Conservation (phyloP, 2,888 invertebrate species). For the Aphrophora alni region DNA sequence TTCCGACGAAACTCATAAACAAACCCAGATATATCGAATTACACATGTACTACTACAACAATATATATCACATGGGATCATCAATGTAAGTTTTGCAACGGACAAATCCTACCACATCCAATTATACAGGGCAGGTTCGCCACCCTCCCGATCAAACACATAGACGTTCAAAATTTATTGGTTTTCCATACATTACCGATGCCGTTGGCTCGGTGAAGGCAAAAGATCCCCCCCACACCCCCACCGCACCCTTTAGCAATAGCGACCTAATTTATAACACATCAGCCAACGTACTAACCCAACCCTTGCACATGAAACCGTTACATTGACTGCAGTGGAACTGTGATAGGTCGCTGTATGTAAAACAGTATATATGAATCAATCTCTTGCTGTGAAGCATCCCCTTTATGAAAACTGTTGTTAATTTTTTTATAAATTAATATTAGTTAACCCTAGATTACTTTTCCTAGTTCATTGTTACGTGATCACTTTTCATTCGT, state of each 20-base stretch:
- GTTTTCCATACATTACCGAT: constrained; percentile 30
- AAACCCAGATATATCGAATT: background rate
- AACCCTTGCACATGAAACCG: background rate
- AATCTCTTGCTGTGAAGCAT: no score
- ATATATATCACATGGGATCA: background rate
- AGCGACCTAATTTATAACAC: constrained; percentile 31
- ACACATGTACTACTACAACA: background rate
- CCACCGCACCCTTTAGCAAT: background rate
- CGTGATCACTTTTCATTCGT: no score
- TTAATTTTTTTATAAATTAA: no score
- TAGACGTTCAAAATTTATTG: constrained; percentile 30
- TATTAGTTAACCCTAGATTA: no score
- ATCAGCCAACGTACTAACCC: constrained; percentile 10
- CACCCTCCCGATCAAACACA: constrained; percentile 15
- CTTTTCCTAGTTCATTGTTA: no score
- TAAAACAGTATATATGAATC: no score
- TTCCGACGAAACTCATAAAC: background rate
- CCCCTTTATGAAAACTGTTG: no score
- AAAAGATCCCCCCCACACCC: constrained; percentile 15
- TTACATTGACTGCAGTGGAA: no score
- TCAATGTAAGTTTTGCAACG: background rate
- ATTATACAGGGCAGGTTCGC: background rate
- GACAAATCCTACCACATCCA: background rate
- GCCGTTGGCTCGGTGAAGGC: constrained; percentile 14
- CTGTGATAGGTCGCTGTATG: no score